These are phyloP conservation scores for Halcyon senegalensis DNA, from an alignment of 2,113 vertebrate genomes.

Conservation along the genomic window DNA sequence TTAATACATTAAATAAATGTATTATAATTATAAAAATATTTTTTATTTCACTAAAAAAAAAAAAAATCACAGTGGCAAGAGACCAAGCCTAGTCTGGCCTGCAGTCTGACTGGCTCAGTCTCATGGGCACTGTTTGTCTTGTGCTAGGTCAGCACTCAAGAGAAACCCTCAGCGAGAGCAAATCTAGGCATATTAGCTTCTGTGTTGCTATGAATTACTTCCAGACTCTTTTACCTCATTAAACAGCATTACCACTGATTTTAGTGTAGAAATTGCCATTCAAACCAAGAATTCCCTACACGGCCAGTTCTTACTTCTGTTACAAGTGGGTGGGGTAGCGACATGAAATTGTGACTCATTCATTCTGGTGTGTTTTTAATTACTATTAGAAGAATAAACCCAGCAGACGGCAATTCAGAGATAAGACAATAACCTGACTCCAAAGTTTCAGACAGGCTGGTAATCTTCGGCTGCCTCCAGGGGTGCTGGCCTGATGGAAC, in stretches of 20 bases:
- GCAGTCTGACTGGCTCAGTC: neutral
- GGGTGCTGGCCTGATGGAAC: slow-evolving; percentile 15
- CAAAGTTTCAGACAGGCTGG: neutral
- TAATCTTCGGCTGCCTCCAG: slow-evolving; percentile 19
- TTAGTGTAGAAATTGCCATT: neutral
- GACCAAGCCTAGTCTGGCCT: neutral
- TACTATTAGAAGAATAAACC: slow-evolving; percentile 25
- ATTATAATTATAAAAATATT: neutral
- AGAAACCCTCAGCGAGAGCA: neutral
- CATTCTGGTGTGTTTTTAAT: neutral
- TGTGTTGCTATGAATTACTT: neutral
- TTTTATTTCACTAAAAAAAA: neutral
- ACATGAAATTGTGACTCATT: slow-evolving; percentile 12
- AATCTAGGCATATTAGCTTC: neutral
- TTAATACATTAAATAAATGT: neutral
- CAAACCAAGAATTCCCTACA: neutral
- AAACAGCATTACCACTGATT: neutral
- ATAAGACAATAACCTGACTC: slow-evolving; percentile 38
- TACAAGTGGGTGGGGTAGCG: neutral
- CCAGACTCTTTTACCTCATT: neutral
- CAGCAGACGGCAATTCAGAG: neutral
- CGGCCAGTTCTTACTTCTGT: neutral
- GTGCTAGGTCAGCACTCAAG: neutral
- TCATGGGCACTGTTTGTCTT: neutral
- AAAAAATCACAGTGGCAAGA: neutral